A percentile compares a stretch with the other conserved stretches of the same genome.
These are phyloP conservation scores for Pogonomyrmex barbatus DNA, from an alignment of 1,140 invertebrate species.

Conservation along the genomic window DNA sequence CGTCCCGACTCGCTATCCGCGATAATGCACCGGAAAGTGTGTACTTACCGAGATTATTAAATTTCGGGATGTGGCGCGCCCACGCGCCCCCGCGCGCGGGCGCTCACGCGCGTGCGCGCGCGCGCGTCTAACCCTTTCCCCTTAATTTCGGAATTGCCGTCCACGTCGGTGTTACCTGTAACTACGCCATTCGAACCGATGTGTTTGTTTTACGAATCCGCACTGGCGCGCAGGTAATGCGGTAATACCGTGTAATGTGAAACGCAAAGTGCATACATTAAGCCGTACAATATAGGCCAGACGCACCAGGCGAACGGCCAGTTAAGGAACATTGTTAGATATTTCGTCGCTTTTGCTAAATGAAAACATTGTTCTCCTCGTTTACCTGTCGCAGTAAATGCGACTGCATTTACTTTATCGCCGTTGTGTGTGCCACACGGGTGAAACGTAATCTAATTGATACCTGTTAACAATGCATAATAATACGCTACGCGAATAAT, in stretches of 20 bases:
- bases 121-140: background rate
- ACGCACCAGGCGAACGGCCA: background rate
- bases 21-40: slow-evolving; percentile 67
- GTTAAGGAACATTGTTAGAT: slow-evolving; percentile 50
- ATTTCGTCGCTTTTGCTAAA: slow-evolving; percentile 25
- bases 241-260: slow-evolving; percentile 27
- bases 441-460: slow-evolving; percentile 32
- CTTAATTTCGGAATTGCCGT: slow-evolving; percentile 68
- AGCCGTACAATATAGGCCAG: slow-evolving; percentile 12
- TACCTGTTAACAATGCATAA: slow-evolving; percentile 43
- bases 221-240: slow-evolving; percentile 30
- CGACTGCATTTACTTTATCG: slow-evolving; percentile 35
- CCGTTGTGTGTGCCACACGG: background rate
- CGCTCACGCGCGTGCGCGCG: too few relatives aligned
- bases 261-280: slow-evolving; percentile 29
- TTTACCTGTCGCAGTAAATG: background rate
- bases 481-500: slow-evolving; percentile 18
- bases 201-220: slow-evolving; percentile 52
- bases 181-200: slow-evolving; percentile 26
- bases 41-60: slow-evolving; percentile 70
- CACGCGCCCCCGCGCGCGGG: background rate
- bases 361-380: slow-evolving; percentile 15
- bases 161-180: slow-evolving; percentile 41
- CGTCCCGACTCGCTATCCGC: slow-evolving; percentile 14
- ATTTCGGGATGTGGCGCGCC: slow-evolving; percentile 56